These are phyloP conservation scores for Recurvirostra avosetta DNA, from an alignment of 2,113 vertebrate genomes.

Conservation along the genomic window DNA sequence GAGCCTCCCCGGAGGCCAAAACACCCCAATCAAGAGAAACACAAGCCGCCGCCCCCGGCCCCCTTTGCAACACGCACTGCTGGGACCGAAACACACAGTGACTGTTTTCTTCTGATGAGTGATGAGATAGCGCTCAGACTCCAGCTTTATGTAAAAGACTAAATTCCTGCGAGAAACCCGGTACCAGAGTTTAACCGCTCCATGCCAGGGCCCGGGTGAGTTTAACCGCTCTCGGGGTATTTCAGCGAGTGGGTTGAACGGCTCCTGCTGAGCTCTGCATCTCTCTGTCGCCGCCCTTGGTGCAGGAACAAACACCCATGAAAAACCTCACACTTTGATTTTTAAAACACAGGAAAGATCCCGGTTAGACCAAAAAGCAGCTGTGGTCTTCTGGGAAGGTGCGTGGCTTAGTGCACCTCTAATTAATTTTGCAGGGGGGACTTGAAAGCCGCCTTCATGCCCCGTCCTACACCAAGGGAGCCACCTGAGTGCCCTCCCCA, in stretches of 20 bases:
- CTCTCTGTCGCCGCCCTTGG: background rate
- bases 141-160: background rate
- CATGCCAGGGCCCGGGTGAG: background rate
- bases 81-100: rapidly evolving
- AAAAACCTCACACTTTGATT: background rate
- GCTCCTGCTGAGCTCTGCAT: background rate
- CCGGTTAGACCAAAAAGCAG: background rate
- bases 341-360: background rate
- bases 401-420: background rate
- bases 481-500: background rate
- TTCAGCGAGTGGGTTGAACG: background rate
- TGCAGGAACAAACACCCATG: background rate
- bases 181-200: background rate
- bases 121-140: background rate
- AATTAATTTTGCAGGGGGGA: background rate
- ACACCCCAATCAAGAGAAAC: background rate
- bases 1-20: background rate
- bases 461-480: background rate
- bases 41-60: too few relatives aligned
- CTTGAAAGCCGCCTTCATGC: background rate
- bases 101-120: background rate
- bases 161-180: background rate
- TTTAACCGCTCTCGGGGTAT: background rate
- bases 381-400: too few relatives aligned
- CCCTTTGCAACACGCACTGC: rapidly evolving